Conservation (phyloP, 92 coral and sea anemone genomes). For the Pocillopora meandrina region DNA sequence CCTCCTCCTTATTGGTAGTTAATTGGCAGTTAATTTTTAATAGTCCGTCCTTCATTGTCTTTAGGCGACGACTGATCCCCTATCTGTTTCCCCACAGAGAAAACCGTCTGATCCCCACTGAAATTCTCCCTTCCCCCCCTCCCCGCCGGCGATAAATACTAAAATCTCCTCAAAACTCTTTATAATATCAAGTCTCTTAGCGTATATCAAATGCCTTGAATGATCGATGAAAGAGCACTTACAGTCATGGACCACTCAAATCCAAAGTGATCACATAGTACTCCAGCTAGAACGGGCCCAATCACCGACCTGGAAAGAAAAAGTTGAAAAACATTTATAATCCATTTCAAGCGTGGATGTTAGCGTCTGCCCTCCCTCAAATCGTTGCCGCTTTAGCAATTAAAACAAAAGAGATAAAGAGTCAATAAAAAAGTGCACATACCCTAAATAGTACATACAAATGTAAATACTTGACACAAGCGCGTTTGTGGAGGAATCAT, state of each 20-base stretch:
- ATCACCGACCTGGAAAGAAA: neutral
- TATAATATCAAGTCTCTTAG: too few species aligned
- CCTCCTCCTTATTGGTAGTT: too few species aligned
- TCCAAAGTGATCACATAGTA: neutral
- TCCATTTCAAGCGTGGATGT: neutral
- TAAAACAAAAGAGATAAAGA: neutral
- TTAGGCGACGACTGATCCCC: too few species aligned
- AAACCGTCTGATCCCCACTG: too few species aligned
- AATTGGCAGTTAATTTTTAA: too few species aligned
- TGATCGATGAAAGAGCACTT: neutral
- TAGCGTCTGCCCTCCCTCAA: neutral
- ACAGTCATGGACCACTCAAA: slow-evolving; percentile 16
- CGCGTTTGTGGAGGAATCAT: slow-evolving; percentile 13
- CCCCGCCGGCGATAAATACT: too few species aligned
- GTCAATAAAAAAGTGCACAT: neutral
- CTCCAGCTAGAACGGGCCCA: slow-evolving; percentile 12
- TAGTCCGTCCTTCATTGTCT: too few species aligned
- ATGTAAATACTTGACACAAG: slow-evolving; percentile 15
- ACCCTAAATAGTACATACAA: neutral
- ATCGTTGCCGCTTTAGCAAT: neutral
- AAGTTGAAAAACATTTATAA: too few species aligned
- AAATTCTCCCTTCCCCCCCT: too few species aligned
- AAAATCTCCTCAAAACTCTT: too few species aligned
- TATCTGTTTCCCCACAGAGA: too few species aligned
- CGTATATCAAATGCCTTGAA: too few species aligned